Evolutionary conservation across 2,888 invertebrate species (phyloP).

Genomic region (Mesoligia furuncula): DNA sequence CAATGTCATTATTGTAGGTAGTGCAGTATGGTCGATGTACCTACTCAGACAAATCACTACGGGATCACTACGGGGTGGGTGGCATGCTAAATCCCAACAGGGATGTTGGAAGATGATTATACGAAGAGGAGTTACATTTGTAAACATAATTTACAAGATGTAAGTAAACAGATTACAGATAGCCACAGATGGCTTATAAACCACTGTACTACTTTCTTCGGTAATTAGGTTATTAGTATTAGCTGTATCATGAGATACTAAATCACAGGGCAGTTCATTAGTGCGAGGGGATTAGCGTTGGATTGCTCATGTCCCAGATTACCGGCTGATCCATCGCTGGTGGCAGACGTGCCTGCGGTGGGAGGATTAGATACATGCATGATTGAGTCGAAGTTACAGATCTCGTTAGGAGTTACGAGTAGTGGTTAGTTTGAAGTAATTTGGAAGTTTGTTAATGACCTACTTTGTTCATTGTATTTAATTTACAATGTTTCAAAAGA

Average conservation of each 20-base stretch:
- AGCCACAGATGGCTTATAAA: slow-evolving; percentile 25
- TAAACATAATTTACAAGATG: slow-evolving; percentile 6
- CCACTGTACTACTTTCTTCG: slow-evolving; percentile 55
- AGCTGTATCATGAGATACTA: slow-evolving; percentile 37
- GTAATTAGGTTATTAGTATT: slow-evolving; percentile 53
- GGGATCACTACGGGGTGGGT: neutral
- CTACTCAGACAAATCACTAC: neutral
- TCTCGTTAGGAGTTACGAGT: slow-evolving; percentile 3
- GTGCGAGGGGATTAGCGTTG: slow-evolving; percentile 41
- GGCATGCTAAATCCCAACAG: too few species aligned
- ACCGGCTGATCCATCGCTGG: slow-evolving; percentile 1
- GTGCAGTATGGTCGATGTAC: neutral
- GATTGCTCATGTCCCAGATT: slow-evolving; percentile 45
- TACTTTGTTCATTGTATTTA: neutral
- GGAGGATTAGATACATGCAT: slow-evolving; percentile 24
- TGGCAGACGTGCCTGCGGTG: slow-evolving; percentile 1
- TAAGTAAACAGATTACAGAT: slow-evolving; percentile 32
- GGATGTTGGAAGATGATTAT: neutral
- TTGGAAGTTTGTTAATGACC: neutral
- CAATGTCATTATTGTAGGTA: neutral
- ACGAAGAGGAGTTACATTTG: slow-evolving; percentile 4
- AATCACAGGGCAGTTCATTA: slow-evolving; percentile 54
- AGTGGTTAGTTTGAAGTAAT: neutral
- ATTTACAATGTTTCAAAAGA: neutral
- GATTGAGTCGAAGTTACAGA: slow-evolving; percentile 14